A percentile compares a stretch with the other conserved stretches of the same genome.
Evolutionary conservation across 2,888 invertebrate species (phyloP).

Genomic region (Lochmaea capreae): DNA sequence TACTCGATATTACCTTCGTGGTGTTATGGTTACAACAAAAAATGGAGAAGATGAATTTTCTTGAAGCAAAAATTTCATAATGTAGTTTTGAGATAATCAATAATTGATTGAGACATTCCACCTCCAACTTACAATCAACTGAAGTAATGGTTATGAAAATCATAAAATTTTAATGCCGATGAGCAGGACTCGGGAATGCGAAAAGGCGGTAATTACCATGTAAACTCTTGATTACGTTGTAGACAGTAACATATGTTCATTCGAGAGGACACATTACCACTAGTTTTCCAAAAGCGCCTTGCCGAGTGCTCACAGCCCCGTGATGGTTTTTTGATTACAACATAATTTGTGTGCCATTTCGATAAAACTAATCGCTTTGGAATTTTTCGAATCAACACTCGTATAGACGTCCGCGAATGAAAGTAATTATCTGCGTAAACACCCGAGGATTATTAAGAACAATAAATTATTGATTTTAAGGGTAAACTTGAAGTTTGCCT

Average conservation of each 20-base stretch:
- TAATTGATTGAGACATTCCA: neutral
- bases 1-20: too few species aligned
- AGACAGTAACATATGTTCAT: constrained; percentile 48
- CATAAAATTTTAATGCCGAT: neutral
- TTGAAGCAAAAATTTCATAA: too few species aligned
- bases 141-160: neutral
- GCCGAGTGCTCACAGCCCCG: neutral
- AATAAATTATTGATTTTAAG: too few species aligned
- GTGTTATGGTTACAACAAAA: too few species aligned
- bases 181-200: neutral
- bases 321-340: constrained; percentile 44
- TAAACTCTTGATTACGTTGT: constrained; percentile 47
- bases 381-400: neutral
- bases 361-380: constrained; percentile 12
- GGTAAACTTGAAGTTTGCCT: too few species aligned
- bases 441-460: too few species aligned
- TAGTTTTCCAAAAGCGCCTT: constrained; percentile 28
- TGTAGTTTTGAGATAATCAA: neutral
- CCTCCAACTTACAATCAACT: neutral
- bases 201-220: constrained; percentile 42
- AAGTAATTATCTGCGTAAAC: too few species aligned
- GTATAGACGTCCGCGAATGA: neutral
- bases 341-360: constrained; percentile 31
- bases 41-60: too few species aligned
- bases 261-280: constrained; percentile 42